A percentile compares a stretch with the other conserved stretches of the same genome.
phyloP scores from a whole-genome alignment of 2,888 invertebrate species.

The Abscondita cerata region DNA sequence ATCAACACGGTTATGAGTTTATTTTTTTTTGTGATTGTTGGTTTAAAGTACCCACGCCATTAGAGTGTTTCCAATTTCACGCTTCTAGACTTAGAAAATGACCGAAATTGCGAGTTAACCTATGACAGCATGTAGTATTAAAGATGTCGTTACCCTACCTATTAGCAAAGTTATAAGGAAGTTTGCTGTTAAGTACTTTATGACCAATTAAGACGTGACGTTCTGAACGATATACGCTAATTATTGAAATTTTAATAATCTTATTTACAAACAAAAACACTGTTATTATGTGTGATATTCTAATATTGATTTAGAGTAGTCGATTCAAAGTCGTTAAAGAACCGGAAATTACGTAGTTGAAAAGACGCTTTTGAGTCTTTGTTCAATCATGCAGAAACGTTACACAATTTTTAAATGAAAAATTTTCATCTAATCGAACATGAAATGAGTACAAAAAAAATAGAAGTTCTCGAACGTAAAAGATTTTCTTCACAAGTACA shows the following conservation, averaged over 20 bases:
- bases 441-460: neutral
- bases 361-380: no score
- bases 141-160: slow-evolving; percentile 22
- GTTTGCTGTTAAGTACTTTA: slow-evolving; percentile 21
- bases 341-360: no score
- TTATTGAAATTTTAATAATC: slow-evolving; percentile 1
- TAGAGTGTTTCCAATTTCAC: slow-evolving; percentile 10
- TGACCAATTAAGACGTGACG: slow-evolving; percentile 21
- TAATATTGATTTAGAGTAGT: no score
- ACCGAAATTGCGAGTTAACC: slow-evolving; percentile 22
- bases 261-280: no score
- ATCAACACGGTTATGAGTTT: slow-evolving; percentile 10
- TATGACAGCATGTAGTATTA: slow-evolving; percentile 28
- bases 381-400: no score
- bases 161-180: slow-evolving; percentile 22
- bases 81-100: slow-evolving; percentile 9
- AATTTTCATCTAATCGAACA: neutral
- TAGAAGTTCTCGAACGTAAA: neutral
- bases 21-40: neutral
- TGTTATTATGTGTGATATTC: no score
- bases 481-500: slow-evolving; percentile 3
- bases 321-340: no score
- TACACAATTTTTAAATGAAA: no score
- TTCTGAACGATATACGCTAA: slow-evolving; percentile 11
- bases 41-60: neutral